These are phyloP conservation scores for Fissipunctia ypsillon DNA, from an alignment of 2,888 invertebrate species.

Conservation along the genomic window DNA sequence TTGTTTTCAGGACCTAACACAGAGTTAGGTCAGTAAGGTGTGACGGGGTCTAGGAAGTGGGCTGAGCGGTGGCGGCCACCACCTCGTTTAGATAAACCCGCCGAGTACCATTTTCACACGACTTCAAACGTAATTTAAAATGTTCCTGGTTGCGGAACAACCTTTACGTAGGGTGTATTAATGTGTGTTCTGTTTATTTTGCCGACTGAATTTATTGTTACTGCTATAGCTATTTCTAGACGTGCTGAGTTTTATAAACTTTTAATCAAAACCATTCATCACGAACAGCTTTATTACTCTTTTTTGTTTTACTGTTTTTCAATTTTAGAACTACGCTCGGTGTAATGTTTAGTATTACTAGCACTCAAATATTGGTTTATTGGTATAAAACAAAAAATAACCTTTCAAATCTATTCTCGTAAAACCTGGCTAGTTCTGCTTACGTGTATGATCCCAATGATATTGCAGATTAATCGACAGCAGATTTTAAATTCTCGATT, in stretches of 20 bases:
- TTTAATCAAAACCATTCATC: constrained; percentile 60
- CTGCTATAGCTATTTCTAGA: constrained; percentile 47
- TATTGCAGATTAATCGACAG: neutral
- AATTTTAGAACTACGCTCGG: constrained; percentile 17
- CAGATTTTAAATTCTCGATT: neutral
- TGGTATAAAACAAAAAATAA: neutral
- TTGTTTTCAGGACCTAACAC: constrained; percentile 44
- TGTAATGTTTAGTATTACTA: constrained; percentile 7
- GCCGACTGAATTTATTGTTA: constrained; percentile 49
- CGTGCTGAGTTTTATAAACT: constrained; percentile 48
- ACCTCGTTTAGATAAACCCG: constrained; percentile 74
- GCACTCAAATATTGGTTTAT: constrained; percentile 1
- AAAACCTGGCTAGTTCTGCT: neutral
- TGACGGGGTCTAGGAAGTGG: constrained; percentile 36
- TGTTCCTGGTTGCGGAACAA: constrained; percentile 62
- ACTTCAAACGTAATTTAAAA: constrained; percentile 74
- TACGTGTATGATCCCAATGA: neutral
- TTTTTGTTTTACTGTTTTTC: constrained; percentile 38
- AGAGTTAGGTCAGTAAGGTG: constrained; percentile 50
- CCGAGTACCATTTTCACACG: constrained; percentile 67
- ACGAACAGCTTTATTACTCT: constrained; percentile 38
- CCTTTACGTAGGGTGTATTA: constrained; percentile 56
- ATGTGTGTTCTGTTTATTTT: constrained; percentile 57
- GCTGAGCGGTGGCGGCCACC: constrained; percentile 39
- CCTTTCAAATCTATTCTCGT: neutral